Evolutionary conservation across 2,113 vertebrate genomes (phyloP).

Genomic region (Tragulus kanchil): DNA sequence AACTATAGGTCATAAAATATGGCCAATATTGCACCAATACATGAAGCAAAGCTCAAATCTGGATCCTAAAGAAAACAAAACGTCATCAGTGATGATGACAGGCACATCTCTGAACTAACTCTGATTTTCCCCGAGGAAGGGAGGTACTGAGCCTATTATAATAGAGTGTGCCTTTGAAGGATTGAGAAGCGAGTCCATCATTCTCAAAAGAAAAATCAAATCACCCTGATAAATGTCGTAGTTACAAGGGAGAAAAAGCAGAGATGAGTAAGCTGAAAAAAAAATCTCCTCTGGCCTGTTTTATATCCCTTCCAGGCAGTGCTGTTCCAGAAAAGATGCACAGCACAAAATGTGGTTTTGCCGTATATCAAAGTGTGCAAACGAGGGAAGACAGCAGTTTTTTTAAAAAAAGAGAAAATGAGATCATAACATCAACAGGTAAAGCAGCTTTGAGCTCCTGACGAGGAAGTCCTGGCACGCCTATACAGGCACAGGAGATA

Average conservation of each 20-base stretch:
- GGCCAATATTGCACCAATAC: background rate
- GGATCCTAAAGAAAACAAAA: slow-evolving; percentile 27
- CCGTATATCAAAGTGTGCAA: background rate
- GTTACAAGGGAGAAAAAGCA: slow-evolving; percentile 33
- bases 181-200: background rate
- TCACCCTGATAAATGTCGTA: slow-evolving; percentile 26
- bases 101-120: background rate
- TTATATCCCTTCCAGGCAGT: slow-evolving; percentile 23
- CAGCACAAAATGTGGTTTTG: background rate
- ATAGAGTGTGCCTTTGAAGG: background rate
- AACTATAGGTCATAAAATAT: background rate
- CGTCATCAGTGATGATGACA: background rate
- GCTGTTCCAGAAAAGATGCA: slow-evolving; percentile 5
- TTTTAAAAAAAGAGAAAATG: background rate
- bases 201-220: background rate
- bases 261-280: slow-evolving; percentile 47
- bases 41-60: slow-evolving; percentile 41
- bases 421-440: background rate
- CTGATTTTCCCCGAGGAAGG: background rate
- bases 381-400: background rate
- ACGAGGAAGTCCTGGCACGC: background rate
- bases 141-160: background rate
- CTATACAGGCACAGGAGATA: background rate
- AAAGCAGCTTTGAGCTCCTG: background rate
- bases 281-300: slow-evolving; percentile 19